phyloP scores from a whole-genome alignment of 2,888 invertebrate species.

The Hypomecis punctinalis region DNA sequence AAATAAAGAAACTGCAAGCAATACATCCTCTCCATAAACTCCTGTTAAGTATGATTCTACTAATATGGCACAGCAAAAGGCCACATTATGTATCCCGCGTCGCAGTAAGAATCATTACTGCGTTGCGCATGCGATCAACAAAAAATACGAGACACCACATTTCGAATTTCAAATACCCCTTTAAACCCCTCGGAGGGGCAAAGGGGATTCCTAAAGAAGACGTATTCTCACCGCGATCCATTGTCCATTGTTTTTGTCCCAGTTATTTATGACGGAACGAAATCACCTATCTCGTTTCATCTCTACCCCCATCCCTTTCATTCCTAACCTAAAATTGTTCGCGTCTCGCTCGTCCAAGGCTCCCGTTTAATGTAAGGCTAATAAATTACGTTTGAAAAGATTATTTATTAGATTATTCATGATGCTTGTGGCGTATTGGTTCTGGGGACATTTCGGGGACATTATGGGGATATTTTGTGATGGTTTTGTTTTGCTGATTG shows the following conservation, averaged over 20 bases:
- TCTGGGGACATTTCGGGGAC: conserved; percentile 69
- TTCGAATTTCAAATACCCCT: conserved; percentile 52
- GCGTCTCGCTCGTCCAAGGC: conserved; percentile 64
- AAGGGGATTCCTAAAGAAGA: conserved; percentile 78
- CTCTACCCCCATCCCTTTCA: conserved; percentile 33
- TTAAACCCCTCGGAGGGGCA: conserved; percentile 35
- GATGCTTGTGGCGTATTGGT: conserved; percentile 80
- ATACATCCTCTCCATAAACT: too few relatives aligned
- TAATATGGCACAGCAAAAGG: too few relatives aligned
- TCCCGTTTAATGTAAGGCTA: conserved; percentile 80
- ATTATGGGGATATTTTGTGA: conserved; percentile 37
- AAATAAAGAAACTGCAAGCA: too few relatives aligned
- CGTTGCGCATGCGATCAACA: conserved; percentile 58
- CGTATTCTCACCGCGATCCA: conserved; percentile 82
- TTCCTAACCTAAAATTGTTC: conserved; percentile 20
- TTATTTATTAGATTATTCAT: conserved; percentile 85
- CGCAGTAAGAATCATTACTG: conserved; percentile 24
- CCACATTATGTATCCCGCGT: neutral
- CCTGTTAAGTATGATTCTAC: too few relatives aligned
- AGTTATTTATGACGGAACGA: conserved; percentile 83
- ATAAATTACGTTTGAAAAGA: conserved; percentile 82
- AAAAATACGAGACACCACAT: conserved; percentile 45
- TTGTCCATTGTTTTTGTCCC: conserved; percentile 84
- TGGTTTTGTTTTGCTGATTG: conserved; percentile 61
- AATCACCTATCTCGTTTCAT: conserved; percentile 63